phyloP scores from a whole-genome alignment of 1,140 invertebrate species.

The Drosophila miranda region DNA sequence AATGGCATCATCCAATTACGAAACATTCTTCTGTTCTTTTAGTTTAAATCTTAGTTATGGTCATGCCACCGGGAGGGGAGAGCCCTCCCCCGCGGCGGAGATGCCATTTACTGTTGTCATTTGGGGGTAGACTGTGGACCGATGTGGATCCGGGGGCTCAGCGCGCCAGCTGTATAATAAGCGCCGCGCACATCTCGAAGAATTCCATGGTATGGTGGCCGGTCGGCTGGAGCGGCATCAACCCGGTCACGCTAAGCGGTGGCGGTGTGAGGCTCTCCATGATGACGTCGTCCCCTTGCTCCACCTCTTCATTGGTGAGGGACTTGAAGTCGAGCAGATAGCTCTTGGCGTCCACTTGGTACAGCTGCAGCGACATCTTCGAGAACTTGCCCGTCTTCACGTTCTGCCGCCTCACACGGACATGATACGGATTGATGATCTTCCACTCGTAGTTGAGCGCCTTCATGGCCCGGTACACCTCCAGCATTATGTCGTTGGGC shows the following conservation, averaged over 20 bases:
- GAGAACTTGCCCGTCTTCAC: constrained; percentile 91
- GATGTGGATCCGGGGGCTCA: constrained; percentile 81
- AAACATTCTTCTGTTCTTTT: too few relatives aligned
- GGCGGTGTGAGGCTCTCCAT: constrained; percentile 83
- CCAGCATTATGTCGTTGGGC: constrained; percentile 99
- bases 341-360: constrained; percentile 99
- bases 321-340: constrained; percentile 99
- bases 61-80: too few relatives aligned
- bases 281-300: constrained; percentile 85
- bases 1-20: too few relatives aligned
- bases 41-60: too few relatives aligned
- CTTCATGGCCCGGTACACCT: constrained; percentile 99
- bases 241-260: constrained; percentile 81
- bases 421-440: constrained; percentile 97
- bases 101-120: neutral
- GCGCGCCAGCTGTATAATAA: constrained; percentile 98
- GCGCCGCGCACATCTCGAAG: constrained; percentile 99
- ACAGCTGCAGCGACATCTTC: constrained; percentile 99
- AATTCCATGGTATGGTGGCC: constrained; percentile 99
- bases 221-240: constrained; percentile 79
- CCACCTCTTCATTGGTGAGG: constrained; percentile 90
- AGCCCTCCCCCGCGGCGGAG: too few relatives aligned
- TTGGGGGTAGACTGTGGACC: neutral
- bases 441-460: constrained; percentile 99
- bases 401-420: constrained; percentile 95